Conservation (phyloP, 2,888 invertebrate species). For the Lordiphosa fenestrarum region DNA sequence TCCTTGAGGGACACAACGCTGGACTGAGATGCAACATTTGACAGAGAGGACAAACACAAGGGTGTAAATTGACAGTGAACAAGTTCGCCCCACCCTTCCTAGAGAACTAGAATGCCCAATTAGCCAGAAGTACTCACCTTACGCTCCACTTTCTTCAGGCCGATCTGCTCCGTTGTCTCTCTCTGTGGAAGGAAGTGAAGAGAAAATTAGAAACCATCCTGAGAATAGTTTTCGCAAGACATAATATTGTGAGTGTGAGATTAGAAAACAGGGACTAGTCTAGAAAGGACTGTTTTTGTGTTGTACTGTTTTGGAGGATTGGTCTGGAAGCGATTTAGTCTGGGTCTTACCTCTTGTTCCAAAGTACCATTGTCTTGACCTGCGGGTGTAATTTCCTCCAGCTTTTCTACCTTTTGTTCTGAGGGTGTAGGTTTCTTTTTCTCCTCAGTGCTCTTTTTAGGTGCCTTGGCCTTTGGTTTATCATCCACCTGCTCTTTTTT, state of each 20-base stretch:
- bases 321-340: slow-evolving; percentile 1
- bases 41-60: not conserved
- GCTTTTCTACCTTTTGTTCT: slow-evolving; percentile 10
- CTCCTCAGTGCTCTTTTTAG: not conserved
- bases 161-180: slow-evolving; percentile 63
- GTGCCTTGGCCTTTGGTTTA: slow-evolving; percentile 47
- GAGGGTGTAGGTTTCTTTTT: not conserved
- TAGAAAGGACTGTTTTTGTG: slow-evolving; percentile 9
- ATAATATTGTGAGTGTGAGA: not conserved
- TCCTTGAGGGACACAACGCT: slow-evolving; percentile 68
- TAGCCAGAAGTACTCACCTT: slow-evolving; percentile 52
- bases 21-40: slow-evolving; percentile 29
- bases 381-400: slow-evolving; percentile 1
- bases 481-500: not conserved
- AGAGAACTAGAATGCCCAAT: not conserved
- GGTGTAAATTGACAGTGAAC: not conserved
- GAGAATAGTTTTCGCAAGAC: not conserved
- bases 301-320: not conserved
- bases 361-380: slow-evolving; percentile 2
- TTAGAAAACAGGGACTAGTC: slow-evolving; percentile 1
- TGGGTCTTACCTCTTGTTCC: slow-evolving; percentile 28
- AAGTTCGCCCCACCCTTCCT: not conserved
- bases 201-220: slow-evolving; percentile 1
- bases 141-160: slow-evolving; percentile 68
- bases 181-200: slow-evolving; percentile 46